Evolutionary conservation across 2,888 invertebrate species (phyloP).

Genomic region (Scaptomyza parva): DNA sequence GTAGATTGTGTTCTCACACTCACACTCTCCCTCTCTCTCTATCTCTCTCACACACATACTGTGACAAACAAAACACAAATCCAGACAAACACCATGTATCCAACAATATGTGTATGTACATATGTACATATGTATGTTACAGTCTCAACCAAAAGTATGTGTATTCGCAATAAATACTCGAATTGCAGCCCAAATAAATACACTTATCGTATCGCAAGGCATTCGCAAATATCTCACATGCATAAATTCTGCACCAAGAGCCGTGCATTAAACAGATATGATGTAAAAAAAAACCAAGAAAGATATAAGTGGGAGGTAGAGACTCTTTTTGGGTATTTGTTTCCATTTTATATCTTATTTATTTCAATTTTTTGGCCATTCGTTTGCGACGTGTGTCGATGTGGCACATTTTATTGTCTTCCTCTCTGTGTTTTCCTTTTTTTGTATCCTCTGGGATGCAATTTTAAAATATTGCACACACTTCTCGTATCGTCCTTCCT

Average conservation of each 20-base stretch:
- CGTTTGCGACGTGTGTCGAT: constrained; percentile 61
- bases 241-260: constrained; percentile 64
- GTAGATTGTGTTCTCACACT: constrained; percentile 25
- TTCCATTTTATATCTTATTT: constrained; percentile 75
- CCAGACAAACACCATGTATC: constrained; percentile 24
- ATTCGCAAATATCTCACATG: constrained; percentile 68
- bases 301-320: too few species aligned
- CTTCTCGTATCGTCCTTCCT: constrained; percentile 29
- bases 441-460: constrained; percentile 69
- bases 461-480: constrained; percentile 73
- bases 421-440: constrained; percentile 25
- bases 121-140: constrained; percentile 3
- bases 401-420: constrained; percentile 70
- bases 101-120: constrained; percentile 22
- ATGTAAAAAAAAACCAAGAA: too few species aligned
- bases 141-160: constrained; percentile 12
- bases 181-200: constrained; percentile 70
- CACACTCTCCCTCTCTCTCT: not conserved
- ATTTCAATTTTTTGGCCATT: constrained; percentile 76
- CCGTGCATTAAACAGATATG: constrained; percentile 6
- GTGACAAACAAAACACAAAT: constrained; percentile 9
- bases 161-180: constrained; percentile 59
- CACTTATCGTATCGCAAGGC: constrained; percentile 69
- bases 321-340: constrained; percentile 41
- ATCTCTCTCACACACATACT: not conserved